These are phyloP conservation scores for Sturmia bella DNA, from an alignment of 2,888 invertebrate genomes.

Conservation along the genomic window DNA sequence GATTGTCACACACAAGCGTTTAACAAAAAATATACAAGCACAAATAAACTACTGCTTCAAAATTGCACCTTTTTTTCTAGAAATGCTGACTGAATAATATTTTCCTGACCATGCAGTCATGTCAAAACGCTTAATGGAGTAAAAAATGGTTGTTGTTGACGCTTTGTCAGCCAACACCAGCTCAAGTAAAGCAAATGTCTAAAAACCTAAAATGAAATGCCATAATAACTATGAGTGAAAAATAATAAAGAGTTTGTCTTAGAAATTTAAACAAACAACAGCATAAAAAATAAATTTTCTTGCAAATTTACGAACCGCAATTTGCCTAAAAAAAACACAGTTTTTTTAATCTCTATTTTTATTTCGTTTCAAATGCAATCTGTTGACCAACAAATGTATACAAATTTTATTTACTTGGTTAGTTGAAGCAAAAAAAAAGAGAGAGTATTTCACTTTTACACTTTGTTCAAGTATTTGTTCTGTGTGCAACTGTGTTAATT, in stretches of 20 bases:
- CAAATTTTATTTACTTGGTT: not conserved
- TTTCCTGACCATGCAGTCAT: conserved; percentile 13
- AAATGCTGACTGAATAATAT: too few relatives aligned
- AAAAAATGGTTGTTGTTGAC: not conserved
- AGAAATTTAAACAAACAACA: conserved; percentile 20
- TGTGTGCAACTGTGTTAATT: conserved; percentile 57
- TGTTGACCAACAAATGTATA: conserved; percentile 4
- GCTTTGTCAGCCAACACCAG: too few relatives aligned
- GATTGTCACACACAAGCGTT: too few relatives aligned
- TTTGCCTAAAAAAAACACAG: not conserved
- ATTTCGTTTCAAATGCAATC: not conserved
- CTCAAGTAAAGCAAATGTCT: too few relatives aligned
- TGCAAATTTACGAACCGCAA: conserved; percentile 1
- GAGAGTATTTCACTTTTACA: conserved; percentile 44
- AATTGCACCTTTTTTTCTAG: too few relatives aligned
- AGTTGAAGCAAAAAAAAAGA: conserved; percentile 27
- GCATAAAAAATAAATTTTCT: not conserved
- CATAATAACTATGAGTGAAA: conserved; percentile 3
- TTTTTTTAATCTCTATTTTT: not conserved
- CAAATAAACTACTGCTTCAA: too few relatives aligned
- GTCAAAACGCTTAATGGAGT: conserved; percentile 37
- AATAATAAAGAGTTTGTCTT: not conserved
- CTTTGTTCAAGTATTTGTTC: conserved; percentile 39
- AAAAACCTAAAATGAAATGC: not conserved
- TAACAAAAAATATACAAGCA: too few relatives aligned